Evolutionary conservation across 2,797 vertebrate genomes (phyloP).

Genomic region (Erpetoichthys calabaricus): DNA sequence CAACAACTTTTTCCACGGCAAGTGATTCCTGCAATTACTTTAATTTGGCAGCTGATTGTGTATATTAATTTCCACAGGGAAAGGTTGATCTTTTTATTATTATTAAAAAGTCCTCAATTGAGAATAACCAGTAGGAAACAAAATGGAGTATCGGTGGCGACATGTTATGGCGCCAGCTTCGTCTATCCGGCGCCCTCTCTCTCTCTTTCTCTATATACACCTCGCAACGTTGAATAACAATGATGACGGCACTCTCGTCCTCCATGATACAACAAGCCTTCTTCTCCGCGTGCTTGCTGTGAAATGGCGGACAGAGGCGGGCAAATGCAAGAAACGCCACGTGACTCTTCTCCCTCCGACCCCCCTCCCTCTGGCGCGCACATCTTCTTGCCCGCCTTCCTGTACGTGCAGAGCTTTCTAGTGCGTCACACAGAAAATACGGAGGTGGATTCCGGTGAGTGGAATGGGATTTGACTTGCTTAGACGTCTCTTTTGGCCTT

Average conservation of each 20-base stretch:
- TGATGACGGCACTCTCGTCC: neutral
- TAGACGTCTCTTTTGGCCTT: neutral
- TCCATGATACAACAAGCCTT: neutral
- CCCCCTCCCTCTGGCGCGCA: neutral
- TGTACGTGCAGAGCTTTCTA: neutral
- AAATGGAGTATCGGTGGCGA: too few relatives aligned
- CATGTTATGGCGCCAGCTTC: too few relatives aligned
- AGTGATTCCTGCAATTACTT: too few relatives aligned
- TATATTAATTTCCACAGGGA: too few relatives aligned
- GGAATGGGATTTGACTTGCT: neutral
- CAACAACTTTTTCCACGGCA: too few relatives aligned
- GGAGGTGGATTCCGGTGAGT: neutral
- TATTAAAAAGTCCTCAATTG: too few relatives aligned
- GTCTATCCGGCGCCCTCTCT: too few relatives aligned
- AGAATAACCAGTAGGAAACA: too few relatives aligned
- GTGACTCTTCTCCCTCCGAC: neutral
- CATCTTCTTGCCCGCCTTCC: neutral
- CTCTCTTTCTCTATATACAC: too few relatives aligned
- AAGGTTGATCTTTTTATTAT: too few relatives aligned
- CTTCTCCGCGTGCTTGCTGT: neutral
- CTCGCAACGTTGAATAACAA: too few relatives aligned
- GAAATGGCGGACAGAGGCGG: slow-evolving; percentile 12
- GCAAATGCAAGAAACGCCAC: slow-evolving; percentile 3
- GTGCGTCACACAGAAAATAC: neutral
- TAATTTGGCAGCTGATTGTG: too few relatives aligned